phyloP scores from a whole-genome alignment of 2,888 invertebrate species.

The Idaea straminata region DNA sequence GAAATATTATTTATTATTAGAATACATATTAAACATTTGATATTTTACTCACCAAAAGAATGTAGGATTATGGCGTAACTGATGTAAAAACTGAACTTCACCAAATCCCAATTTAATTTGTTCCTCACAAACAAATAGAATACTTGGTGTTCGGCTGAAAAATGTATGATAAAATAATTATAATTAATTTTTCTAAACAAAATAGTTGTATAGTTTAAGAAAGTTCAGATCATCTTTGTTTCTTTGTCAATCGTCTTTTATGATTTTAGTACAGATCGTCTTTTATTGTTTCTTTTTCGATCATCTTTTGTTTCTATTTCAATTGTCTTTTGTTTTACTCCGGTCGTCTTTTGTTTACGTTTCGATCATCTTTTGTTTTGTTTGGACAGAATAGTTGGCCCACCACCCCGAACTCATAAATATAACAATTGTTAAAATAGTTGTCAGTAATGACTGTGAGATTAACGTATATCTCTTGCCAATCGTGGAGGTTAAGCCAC shows the following conservation, averaged over 20 bases:
- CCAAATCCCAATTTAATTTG: constrained; percentile 54
- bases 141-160: constrained; percentile 71
- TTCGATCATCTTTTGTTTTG: too few relatives aligned
- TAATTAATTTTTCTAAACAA: neutral
- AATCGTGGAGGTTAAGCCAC: too few relatives aligned
- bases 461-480: too few relatives aligned
- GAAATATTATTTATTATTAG: neutral
- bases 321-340: too few relatives aligned
- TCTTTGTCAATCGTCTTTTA: constrained; percentile 3
- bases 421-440: too few relatives aligned
- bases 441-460: too few relatives aligned
- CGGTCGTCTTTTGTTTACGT: too few relatives aligned
- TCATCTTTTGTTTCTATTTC: too few relatives aligned
- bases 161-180: constrained; percentile 6
- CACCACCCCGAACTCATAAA: too few relatives aligned
- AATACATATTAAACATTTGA: neutral
- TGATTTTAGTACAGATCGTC: neutral
- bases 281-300: neutral
- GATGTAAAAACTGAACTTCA: constrained; percentile 62
- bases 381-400: too few relatives aligned
- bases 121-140: constrained; percentile 62
- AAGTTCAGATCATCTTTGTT: neutral
- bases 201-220: neutral
- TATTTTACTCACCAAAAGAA: constrained; percentile 59
- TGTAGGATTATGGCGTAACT: constrained; percentile 70